Evolutionary conservation across 2,113 vertebrate genomes (phyloP).

Genomic region (Lamprotornis superbus): DNA sequence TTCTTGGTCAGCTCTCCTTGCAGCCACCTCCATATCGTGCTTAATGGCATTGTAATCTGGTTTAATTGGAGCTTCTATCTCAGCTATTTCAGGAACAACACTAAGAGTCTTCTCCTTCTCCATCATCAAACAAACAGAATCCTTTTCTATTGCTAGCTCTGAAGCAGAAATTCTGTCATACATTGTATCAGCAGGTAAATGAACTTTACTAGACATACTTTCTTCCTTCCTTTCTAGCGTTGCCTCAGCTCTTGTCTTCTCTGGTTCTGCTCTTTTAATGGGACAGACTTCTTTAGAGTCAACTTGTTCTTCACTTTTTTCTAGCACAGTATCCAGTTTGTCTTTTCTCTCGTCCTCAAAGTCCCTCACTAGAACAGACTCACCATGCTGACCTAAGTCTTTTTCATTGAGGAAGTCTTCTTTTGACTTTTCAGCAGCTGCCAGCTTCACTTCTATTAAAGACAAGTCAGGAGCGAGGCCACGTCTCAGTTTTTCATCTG

Average conservation of each 20-base stretch:
- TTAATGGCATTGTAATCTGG: conserved; percentile 69
- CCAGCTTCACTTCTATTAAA: conserved; percentile 79
- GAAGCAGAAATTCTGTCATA: conserved; percentile 29
- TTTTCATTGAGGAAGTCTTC: conserved; percentile 65
- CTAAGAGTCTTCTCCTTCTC: conserved; percentile 66
- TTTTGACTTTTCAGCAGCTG: conserved; percentile 77
- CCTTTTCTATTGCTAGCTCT: conserved; percentile 21
- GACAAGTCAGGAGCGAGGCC: conserved; percentile 75
- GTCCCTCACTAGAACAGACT: conserved; percentile 53
- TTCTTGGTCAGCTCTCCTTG: conserved; percentile 63
- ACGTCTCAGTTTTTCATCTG: conserved; percentile 74
- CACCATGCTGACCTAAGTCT: conserved; percentile 43
- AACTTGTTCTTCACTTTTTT: conserved; percentile 74
- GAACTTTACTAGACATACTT: not conserved
- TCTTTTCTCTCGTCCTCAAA: conserved; percentile 75
- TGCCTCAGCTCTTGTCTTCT: conserved; percentile 3
- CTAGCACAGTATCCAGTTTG: conserved; percentile 75
- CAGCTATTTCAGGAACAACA: conserved; percentile 69
- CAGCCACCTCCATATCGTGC: conserved; percentile 63
- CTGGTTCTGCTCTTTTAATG: conserved; percentile 30
- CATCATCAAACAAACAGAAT: not conserved
- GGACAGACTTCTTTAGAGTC: conserved; percentile 53
- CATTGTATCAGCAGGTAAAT: not conserved
- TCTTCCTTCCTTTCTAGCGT: conserved; percentile 37
- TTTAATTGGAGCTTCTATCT: conserved; percentile 55